Base-by-base conservation (phyloP, 2,888 invertebrate species). In the Balanococcus diminutus region DNA sequence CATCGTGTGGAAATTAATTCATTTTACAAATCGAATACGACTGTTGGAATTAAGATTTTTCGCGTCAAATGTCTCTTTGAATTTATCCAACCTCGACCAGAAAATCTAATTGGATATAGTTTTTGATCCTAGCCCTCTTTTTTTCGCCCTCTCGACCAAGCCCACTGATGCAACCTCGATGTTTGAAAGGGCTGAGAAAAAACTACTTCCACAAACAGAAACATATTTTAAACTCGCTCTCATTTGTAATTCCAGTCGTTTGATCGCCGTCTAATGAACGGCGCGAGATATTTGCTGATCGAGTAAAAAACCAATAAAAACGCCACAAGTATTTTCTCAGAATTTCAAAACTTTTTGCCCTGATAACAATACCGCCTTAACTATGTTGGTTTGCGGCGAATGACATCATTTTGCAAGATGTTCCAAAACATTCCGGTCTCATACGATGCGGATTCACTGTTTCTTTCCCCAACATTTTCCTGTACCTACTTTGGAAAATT, bases 11-110 rank as follows among this genome's bases (percentile, higher is more conserved):
- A 75, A 75, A 75, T 75, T 75, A 75, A 75, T 75, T 75, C 25
- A 75, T 75, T 75, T 36, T 75, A 75, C 75, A 32, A 75, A n/a
- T 32, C 75, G 32, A 75, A 75, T 82, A 83, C 83, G 83, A 83
- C 83, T 56, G 56, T 56, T 31, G 46, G 83, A 83, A 83, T 83
- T 83, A 83, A 83, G 83, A 83, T 83, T 83, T 83, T 83, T 61
- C 83, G 61, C 83, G 61, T 83, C 83, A 83, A 83, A 83, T n/a
- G 83, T 83, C 83, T 56, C 75, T 61, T 83, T 83, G 61, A 83
- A 83, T 83, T 83, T 51, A 56, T 51, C 51, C 83, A 83, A 83
- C 83, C 83, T 56, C 32, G 22, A 28, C 42, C 46, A 46, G 28
- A 83, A 46, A 83, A 83, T 83, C 61, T 83, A 83, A 83, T 83